Conservation (phyloP, 2,113 vertebrate genomes). For the Chroicocephalus ridibundus region DNA sequence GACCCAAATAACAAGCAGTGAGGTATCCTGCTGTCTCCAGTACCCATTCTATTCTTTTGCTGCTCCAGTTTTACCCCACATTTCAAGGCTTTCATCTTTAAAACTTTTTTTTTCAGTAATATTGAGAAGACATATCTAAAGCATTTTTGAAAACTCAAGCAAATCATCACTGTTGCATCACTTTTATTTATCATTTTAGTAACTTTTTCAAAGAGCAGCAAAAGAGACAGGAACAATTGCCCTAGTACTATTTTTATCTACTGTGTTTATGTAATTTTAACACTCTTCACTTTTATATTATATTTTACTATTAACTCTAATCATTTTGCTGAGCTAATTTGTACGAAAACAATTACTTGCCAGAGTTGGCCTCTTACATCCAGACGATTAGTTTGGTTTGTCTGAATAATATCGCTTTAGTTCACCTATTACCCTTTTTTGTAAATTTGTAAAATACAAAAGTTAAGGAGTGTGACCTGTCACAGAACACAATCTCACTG, state of each 20-base stretch:
- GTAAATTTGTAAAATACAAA: neutral
- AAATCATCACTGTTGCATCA: neutral
- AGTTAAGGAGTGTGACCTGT: neutral
- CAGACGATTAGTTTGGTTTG: neutral
- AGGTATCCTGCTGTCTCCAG: neutral
- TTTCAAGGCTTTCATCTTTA: neutral
- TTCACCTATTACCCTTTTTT: neutral
- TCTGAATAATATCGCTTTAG: neutral
- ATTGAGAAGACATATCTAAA: neutral
- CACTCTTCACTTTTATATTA: neutral
- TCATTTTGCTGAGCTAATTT: neutral
- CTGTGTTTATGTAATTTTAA: neutral
- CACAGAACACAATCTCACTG: neutral
- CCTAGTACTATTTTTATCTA: neutral
- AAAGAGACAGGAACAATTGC: neutral
- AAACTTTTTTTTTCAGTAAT: neutral
- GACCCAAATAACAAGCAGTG: neutral
- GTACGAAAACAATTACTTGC: neutral
- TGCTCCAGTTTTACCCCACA: neutral
- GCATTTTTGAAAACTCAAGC: neutral
- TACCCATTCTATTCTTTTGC: neutral
- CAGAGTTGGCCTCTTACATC: neutral
- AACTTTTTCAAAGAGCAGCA: neutral
- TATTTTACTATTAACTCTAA: neutral
- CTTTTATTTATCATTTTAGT: neutral